Evolutionary conservation across 2,888 invertebrate genomes (phyloP), one percentile per base, ranked within the genome.

Genomic region (Lottia gigantea): DNA sequence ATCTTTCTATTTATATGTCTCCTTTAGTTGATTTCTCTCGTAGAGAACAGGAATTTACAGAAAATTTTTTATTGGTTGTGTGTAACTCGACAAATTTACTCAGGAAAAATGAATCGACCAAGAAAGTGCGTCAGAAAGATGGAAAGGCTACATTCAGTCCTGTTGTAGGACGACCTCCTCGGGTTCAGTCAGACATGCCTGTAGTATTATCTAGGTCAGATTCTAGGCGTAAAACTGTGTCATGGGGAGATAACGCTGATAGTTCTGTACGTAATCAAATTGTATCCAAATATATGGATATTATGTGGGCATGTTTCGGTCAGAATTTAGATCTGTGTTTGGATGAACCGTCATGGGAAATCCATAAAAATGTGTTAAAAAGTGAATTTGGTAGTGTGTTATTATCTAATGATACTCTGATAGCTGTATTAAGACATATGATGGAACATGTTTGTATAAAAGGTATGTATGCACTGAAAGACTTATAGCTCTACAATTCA

Each of bases 161-260:
- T 15, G 74, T 76, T 49, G 73, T 75, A 0, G 76, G 74, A 19
- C 63, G 77, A 19, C 76, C 75, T 2, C 76, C 76, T 31, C 70
- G 66, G 46, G 70, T 68, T 31, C 74, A 72, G 26, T 68, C 74
- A 14, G 74, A 74, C 47, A 84, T 83, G 62, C 82, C 83, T 0
- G 83, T 82, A 6, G 85, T 84, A 16, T 74, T 84, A 47, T 82
- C 82, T 12, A 73, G 84, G 23, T 73, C 77, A 25, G 86, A 86
- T 72, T 83, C 85, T 0, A 80, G 83, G 63, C 76, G 85, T 15
- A 87, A 87, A 69, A 83, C 85, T 46, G 88, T 88, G 19, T 86
- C 87, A 4, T 88, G 88, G 88, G 85, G 86, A 4, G 88, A 88
- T 71, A 82, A 85, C 47, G 85, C 81, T 14, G 85, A 87, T 67